These are phyloP conservation scores for Choloepus hoffmanni DNA, from an alignment of 2,113 vertebrate species.

Conservation along the genomic window DNA sequence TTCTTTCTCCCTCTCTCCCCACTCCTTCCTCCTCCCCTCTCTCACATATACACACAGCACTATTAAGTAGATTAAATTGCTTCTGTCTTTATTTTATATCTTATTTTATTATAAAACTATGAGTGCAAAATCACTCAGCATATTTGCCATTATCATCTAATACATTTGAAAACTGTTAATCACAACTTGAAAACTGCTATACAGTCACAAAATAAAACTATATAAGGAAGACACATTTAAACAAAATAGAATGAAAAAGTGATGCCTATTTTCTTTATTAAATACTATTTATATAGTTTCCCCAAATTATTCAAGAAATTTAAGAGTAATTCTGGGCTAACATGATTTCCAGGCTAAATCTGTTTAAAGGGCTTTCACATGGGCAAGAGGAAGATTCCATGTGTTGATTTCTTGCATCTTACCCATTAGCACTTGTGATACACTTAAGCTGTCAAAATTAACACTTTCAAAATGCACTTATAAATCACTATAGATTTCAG, in stretches of 20 bases:
- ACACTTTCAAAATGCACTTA: neutral
- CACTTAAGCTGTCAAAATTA: neutral
- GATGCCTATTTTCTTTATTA: neutral
- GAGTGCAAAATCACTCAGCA: slow-evolving; percentile 68
- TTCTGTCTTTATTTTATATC: slow-evolving; percentile 81
- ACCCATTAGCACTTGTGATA: neutral
- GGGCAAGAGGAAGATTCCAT: neutral
- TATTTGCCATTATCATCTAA: slow-evolving; percentile 73
- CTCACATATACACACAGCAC: slow-evolving; percentile 56
- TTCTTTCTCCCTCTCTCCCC: neutral
- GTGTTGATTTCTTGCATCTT: neutral
- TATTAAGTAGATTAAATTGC: slow-evolving; percentile 76
- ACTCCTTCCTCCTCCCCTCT: neutral
- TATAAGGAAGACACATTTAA: slow-evolving; percentile 32
- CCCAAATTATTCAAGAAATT: neutral
- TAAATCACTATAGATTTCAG: neutral
- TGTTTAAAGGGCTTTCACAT: neutral
- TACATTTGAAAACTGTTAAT: slow-evolving; percentile 52
- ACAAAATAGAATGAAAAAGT: slow-evolving; percentile 2
- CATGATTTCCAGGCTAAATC: neutral
- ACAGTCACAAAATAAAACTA: neutral
- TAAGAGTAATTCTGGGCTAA: neutral
- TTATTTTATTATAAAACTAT: slow-evolving; percentile 79
- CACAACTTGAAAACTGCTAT: neutral
- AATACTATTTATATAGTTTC: neutral